These are phyloP conservation scores for Crotalus helleri DNA, from an alignment of 2,113 vertebrate species.

Conservation along the genomic window DNA sequence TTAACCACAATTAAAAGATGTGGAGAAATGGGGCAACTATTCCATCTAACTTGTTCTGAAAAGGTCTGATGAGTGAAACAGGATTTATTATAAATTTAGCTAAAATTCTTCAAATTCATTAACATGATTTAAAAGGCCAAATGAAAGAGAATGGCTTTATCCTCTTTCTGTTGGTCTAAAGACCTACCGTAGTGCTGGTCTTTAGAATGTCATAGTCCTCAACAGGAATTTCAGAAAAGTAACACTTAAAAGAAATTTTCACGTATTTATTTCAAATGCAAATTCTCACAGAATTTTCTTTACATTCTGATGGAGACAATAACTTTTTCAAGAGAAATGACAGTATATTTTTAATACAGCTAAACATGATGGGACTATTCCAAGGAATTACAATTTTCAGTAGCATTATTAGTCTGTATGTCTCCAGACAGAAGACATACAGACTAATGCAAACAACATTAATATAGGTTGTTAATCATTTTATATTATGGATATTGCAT, in stretches of 20 bases:
- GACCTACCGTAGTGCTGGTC: background rate
- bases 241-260: background rate
- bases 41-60: background rate
- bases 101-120: background rate
- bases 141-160: background rate
- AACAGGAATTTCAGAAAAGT: background rate
- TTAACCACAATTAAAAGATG: background rate
- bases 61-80: background rate
- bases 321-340: background rate
- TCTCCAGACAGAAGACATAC: background rate
- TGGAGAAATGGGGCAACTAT: background rate
- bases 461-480: background rate
- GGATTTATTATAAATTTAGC: background rate
- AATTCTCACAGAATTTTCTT: background rate
- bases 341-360: background rate
- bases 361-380: background rate
- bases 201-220: background rate
- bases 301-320: background rate
- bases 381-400: background rate
- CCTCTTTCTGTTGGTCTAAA: background rate
- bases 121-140: background rate
- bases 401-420: background rate
- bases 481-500: background rate
- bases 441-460: background rate
- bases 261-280: background rate